phyloP scores from a whole-genome alignment of 1,140 invertebrate species.

The Zaprionus capensis region DNA sequence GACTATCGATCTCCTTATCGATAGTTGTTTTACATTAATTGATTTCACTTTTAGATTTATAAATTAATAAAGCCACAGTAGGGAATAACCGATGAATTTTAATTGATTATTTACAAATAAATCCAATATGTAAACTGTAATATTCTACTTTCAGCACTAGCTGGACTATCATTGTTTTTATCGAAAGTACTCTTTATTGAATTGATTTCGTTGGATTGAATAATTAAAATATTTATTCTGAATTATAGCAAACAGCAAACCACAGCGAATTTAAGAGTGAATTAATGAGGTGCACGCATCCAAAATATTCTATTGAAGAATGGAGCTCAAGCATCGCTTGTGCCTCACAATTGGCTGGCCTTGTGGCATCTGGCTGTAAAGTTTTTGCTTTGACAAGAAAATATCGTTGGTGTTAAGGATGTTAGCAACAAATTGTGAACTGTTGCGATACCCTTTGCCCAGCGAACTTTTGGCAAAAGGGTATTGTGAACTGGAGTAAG shows the following conservation, averaged over 20 bases:
- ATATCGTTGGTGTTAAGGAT: conserved; percentile 60
- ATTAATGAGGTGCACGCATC: background rate
- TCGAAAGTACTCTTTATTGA: too few species aligned
- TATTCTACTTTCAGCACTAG: too few species aligned
- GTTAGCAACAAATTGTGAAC: conserved; percentile 64
- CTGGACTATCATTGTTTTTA: too few species aligned
- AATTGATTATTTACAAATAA: background rate
- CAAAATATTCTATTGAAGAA: conserved; percentile 8
- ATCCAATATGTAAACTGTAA: too few species aligned
- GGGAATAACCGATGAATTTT: background rate
- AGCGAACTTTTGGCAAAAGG: background rate
- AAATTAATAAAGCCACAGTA: background rate
- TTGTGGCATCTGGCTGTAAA: conserved; percentile 58
- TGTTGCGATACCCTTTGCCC: conserved; percentile 27
- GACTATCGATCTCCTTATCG: too few species aligned
- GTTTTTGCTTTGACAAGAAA: conserved; percentile 58
- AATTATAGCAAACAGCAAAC: background rate
- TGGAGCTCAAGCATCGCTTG: conserved; percentile 29
- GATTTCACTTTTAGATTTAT: too few species aligned
- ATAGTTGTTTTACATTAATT: too few species aligned
- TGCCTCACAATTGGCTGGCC: conserved; percentile 48
- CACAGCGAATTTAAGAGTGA: conserved; percentile 1
- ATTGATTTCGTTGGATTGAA: background rate
- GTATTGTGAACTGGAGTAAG: background rate
- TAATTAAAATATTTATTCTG: background rate